Evolutionary conservation across 2,888 invertebrate genomes (phyloP).

Genomic region (Serripes groenlandicus): DNA sequence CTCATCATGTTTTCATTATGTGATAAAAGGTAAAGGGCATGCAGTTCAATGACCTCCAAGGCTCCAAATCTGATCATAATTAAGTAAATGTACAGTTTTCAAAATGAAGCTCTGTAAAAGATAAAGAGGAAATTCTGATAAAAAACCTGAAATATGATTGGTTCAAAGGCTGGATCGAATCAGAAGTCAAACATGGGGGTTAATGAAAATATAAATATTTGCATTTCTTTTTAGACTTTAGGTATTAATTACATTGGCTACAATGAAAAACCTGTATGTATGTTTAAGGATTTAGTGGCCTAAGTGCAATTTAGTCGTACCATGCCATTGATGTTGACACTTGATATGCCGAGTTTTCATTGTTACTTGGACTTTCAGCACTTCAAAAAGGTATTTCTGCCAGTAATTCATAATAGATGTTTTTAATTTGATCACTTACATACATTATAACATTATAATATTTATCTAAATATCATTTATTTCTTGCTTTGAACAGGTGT

Average conservation of each 20-base stretch:
- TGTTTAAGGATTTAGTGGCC: constrained; percentile 12
- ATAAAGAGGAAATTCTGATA: too few relatives aligned
- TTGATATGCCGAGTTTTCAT: background rate
- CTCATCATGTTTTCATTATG: background rate
- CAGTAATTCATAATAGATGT: too few relatives aligned
- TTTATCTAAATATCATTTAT: too few relatives aligned
- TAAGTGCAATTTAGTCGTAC: constrained; percentile 14
- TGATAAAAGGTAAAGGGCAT: background rate
- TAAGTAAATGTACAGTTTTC: too few relatives aligned
- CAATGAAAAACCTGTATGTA: constrained; percentile 1
- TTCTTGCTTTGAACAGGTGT: too few relatives aligned
- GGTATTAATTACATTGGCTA: constrained; percentile 13
- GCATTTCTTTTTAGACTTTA: constrained; percentile 6
- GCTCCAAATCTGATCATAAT: too few relatives aligned
- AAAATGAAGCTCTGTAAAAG: too few relatives aligned
- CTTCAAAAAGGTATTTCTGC: background rate
- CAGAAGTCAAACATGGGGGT: constrained; percentile 12
- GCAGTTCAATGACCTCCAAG: too few relatives aligned
- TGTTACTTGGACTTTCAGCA: background rate
- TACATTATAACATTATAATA: background rate
- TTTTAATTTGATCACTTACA: background rate
- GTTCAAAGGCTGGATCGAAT: too few relatives aligned
- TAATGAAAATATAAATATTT: constrained; percentile 21
- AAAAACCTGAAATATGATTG: too few relatives aligned
- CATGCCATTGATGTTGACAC: constrained; percentile 4